These are phyloP conservation scores for Chauna torquata DNA, from an alignment of 2,113 vertebrate genomes.

Conservation along the genomic window DNA sequence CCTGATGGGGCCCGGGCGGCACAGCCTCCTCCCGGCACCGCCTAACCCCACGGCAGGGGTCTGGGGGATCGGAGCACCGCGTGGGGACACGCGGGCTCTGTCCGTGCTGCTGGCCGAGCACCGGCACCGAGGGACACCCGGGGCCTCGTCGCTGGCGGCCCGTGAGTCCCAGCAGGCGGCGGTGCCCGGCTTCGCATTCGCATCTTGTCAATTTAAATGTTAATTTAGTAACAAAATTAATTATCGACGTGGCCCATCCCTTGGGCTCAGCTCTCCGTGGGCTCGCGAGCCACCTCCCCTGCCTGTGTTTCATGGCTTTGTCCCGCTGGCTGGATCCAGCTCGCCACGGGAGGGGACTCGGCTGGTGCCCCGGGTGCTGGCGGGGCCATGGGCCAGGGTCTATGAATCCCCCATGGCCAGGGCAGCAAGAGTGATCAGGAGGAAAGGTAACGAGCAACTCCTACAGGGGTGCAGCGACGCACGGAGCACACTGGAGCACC, in stretches of 20 bases:
- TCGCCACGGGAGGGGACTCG: fast-evolving
- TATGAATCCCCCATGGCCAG: background rate
- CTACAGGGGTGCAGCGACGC: fast-evolving
- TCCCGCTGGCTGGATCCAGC: background rate
- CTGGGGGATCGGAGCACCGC: background rate
- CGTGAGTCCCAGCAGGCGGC: background rate
- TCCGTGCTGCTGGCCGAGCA: background rate
- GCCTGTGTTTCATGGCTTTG: fast-evolving
- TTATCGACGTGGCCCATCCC: background rate
- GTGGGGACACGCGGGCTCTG: background rate
- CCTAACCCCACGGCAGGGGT: too few species aligned
- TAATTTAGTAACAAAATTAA: background rate
- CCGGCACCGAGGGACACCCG: fast-evolving
- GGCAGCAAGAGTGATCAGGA: background rate
- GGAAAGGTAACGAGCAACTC: background rate
- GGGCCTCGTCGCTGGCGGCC: background rate
- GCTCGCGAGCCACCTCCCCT: fast-evolving
- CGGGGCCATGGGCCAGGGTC: background rate
- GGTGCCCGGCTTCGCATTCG: background rate
- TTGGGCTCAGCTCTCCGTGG: background rate
- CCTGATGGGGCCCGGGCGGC: fast-evolving
- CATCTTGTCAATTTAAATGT: background rate
- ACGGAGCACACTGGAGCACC: background rate
- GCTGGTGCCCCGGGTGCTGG: background rate
- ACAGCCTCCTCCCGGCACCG: too few species aligned